Percentiles rank a stretch among this genome's conserved stretches.
phyloP scores from a whole-genome alignment of 2,113 vertebrate genomes.

The Scomber japonicus region DNA sequence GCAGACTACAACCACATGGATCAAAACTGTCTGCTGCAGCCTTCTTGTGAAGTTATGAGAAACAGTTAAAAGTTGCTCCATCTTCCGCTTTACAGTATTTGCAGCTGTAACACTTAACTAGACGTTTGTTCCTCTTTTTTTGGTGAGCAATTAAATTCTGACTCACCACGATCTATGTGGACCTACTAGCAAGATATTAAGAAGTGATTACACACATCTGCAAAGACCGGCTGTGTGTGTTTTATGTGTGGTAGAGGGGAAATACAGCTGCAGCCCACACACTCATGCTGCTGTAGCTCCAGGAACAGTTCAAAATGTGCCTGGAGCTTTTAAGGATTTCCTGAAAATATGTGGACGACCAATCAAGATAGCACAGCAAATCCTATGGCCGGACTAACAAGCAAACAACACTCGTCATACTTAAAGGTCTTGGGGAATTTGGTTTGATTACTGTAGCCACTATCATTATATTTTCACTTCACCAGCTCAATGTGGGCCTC shows the following conservation, averaged over 20 bases:
- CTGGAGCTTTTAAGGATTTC: slow-evolving; percentile 34
- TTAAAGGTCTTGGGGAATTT: background rate
- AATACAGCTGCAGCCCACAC: background rate
- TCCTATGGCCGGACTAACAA: background rate
- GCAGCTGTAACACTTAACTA: slow-evolving; percentile 10
- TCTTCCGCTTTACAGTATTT: slow-evolving; percentile 15
- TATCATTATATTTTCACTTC: background rate
- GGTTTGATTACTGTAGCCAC: background rate
- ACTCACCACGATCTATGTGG: slow-evolving; percentile 3
- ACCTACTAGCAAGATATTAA: background rate
- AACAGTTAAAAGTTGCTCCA: background rate
- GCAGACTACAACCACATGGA: background rate
- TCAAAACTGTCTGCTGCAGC: background rate
- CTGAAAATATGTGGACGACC: slow-evolving; percentile 13
- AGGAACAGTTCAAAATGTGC: slow-evolving; percentile 23
- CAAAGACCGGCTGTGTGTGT: background rate
- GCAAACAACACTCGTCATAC: background rate
- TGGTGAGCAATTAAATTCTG: slow-evolving; percentile 21
- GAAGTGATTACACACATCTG: slow-evolving; percentile 51
- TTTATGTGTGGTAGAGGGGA: background rate
- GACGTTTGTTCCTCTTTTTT: slow-evolving; percentile 44
- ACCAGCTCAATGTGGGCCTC: background rate
- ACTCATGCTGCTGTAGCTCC: background rate
- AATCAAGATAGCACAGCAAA: slow-evolving; percentile 16
- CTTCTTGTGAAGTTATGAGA: background rate